phyloP scores from a whole-genome alignment of 1,140 invertebrate species.

The Plectrocnemia conspersa region DNA sequence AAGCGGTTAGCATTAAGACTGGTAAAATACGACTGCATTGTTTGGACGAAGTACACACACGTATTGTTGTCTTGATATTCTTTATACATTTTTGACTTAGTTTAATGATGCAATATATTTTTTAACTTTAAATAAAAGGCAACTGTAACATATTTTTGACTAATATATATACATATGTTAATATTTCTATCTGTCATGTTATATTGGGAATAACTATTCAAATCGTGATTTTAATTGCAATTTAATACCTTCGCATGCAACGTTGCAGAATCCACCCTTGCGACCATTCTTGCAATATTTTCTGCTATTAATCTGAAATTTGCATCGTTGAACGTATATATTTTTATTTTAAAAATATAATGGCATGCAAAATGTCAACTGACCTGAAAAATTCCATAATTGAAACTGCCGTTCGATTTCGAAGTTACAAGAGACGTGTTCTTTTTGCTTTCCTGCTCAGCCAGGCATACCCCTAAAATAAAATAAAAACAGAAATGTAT shows the following conservation, averaged over 20 bases:
- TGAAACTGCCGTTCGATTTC: constrained; percentile 29
- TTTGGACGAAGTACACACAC: too few relatives aligned
- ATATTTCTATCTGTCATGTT: too few relatives aligned
- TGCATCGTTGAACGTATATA: not conserved
- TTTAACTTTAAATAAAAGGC: too few relatives aligned
- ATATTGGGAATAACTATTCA: not conserved
- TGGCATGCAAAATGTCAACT: not conserved
- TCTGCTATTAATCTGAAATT: constrained; percentile 49
- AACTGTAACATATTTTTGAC: too few relatives aligned
- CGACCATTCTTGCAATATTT: constrained; percentile 52
- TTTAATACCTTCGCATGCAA: constrained; percentile 46
- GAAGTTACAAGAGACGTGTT: constrained; percentile 25
- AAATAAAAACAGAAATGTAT: constrained; percentile 6
- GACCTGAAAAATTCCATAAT: constrained; percentile 33
- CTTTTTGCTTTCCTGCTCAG: constrained; percentile 30
- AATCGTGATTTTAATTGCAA: not conserved
- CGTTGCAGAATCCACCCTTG: constrained; percentile 51
- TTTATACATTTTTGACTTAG: too few relatives aligned
- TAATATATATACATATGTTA: too few relatives aligned
- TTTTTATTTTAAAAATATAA: not conserved
- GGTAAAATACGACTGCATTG: too few relatives aligned
- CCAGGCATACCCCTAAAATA: constrained; percentile 32
- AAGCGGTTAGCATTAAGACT: too few relatives aligned
- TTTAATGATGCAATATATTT: too few relatives aligned
- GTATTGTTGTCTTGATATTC: too few relatives aligned